Base-by-base conservation (phyloP, 2,113 vertebrate genomes). In the Pogona vitticeps region DNA sequence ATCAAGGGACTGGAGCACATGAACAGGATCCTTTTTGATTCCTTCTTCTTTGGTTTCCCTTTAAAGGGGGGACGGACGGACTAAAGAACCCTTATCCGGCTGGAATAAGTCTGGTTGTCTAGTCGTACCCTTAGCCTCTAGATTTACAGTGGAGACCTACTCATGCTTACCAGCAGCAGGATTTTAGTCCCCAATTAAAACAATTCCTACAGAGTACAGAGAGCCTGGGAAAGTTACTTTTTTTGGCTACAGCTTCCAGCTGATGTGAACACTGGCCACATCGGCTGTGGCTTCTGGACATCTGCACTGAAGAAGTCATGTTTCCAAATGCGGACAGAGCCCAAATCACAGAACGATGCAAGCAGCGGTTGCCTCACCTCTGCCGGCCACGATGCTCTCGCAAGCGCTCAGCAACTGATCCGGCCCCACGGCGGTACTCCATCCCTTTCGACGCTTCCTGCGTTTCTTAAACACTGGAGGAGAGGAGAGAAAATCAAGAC, bases 401-500 rank as follows among this genome's bases (percentile, higher is more conserved):
- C 98, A 99, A 15, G 97, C 97, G 84, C 94, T 97, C 89, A 98
- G 92, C 83, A 98, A 95, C 85, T 98, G 97, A 59, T 95, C 93
- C 0, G 97, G 97, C 38, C 98, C 98, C 92, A 98, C 94, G 1
- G 98, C 97, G 0, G 92, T 94, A 84, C 94, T 96, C 97, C 97
- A 98, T 71, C 95, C 96, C n/a, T 93, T 92, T 59, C 97, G 97
- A 61, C 89, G 97, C 80, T 94, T 97, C 92, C 96, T 96, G 78
- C 97, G 96, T 92, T 98, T 98, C 93, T 98, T 98, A 56, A 98
- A 96, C 72, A 98, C 98, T 98, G 83, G 76, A 13, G n/a, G 42
- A 0, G 26, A 2, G n/a, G 46, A 86, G 18, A 86, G 58, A 4
- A 5, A 81, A 46, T 82, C 36, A 86, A 78, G 46, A 28, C 26